Conservation (phyloP, 2,113 vertebrate species). For the Arothron firmamentum region DNA sequence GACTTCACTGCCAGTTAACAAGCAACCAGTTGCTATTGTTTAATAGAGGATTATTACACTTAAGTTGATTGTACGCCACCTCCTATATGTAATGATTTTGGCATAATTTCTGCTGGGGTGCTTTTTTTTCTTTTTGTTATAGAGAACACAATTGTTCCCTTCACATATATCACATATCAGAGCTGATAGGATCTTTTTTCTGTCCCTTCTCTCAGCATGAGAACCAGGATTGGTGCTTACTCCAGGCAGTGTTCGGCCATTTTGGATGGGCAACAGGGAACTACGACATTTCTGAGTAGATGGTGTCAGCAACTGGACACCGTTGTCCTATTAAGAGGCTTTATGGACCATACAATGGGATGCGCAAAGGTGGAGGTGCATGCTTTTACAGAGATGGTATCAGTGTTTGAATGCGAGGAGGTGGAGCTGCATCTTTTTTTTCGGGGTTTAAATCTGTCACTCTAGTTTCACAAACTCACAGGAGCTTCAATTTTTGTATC, state of each 20-base stretch:
- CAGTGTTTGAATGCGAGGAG: conserved; percentile 5
- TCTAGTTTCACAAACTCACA: conserved; percentile 27
- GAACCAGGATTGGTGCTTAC: conserved; percentile 16
- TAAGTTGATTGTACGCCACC: too few relatives aligned
- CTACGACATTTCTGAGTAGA: conserved; percentile 8
- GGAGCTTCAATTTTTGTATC: conserved; percentile 9
- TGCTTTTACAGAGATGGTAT: conserved; percentile 5
- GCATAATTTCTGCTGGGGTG: too few relatives aligned
- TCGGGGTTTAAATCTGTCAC: conserved; percentile 16
- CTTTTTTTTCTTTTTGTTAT: too few relatives aligned
- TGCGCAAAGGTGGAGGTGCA: background rate
- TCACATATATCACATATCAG: background rate
- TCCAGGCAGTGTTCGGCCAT: background rate
- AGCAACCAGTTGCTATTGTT: too few relatives aligned
- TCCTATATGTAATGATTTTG: too few relatives aligned
- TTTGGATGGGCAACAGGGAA: background rate
- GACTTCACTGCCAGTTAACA: too few relatives aligned
- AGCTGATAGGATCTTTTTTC: background rate
- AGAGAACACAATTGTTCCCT: too few relatives aligned
- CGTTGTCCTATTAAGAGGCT: conserved; percentile 34
- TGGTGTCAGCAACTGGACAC: conserved; percentile 54
- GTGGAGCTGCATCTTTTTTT: conserved; percentile 24
- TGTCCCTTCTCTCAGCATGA: conserved; percentile 14
- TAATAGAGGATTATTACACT: too few relatives aligned
- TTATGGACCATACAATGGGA: conserved; percentile 24